Evolutionary conservation across 2,888 invertebrate genomes (phyloP).

Genomic region (Eristalis intricaria): DNA sequence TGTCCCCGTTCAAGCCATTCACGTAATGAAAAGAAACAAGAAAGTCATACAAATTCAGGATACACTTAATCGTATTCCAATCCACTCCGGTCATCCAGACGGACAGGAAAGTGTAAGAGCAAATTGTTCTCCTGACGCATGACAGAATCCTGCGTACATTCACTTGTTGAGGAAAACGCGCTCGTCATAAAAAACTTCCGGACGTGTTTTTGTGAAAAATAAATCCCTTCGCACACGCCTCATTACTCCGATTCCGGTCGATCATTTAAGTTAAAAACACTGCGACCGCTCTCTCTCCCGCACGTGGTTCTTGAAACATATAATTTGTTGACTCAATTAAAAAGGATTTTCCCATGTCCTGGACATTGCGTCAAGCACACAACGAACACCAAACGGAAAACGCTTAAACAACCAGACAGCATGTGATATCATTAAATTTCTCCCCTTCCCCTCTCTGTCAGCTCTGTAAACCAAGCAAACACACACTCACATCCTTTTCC

Average conservation of each 20-base stretch:
- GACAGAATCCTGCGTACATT: background rate
- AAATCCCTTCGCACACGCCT: background rate
- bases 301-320: background rate
- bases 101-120: too few relatives aligned
- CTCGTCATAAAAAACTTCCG: background rate
- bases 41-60: too few relatives aligned
- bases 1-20: too few relatives aligned
- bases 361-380: background rate
- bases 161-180: background rate
- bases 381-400: background rate
- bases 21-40: too few relatives aligned
- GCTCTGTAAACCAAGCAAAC: background rate
- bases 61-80: too few relatives aligned
- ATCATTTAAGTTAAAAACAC: background rate
- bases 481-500: conserved; percentile 11
- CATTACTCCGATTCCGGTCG: background rate
- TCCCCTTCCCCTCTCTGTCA: background rate
- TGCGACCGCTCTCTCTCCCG: background rate
- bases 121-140: too few relatives aligned
- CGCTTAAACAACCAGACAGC: background rate
- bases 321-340: conserved; percentile 12
- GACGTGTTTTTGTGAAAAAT: background rate
- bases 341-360: background rate
- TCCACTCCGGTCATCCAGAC: too few relatives aligned
- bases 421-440: conserved; percentile 9